These are phyloP conservation scores for Pangasius sanitwongsei DNA, from an alignment of 2,797 vertebrate species.

Conservation along the genomic window DNA sequence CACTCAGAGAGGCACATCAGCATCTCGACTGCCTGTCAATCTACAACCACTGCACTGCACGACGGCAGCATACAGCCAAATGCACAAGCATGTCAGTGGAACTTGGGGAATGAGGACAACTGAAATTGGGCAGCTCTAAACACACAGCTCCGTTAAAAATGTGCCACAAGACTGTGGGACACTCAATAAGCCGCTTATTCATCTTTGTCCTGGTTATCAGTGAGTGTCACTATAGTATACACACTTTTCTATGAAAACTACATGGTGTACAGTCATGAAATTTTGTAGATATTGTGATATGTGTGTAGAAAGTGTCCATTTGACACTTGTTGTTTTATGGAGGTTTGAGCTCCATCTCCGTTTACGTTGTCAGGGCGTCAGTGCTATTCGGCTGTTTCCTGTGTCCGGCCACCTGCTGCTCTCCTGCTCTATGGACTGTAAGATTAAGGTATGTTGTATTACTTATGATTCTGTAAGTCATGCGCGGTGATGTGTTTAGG, in stretches of 20 bases:
- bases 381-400: constrained; percentile 93
- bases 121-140: not conserved
- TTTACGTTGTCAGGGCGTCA: constrained; percentile 85
- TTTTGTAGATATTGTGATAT: not conserved
- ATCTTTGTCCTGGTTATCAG: not conserved
- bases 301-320: not conserved
- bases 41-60: no score
- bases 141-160: not conserved
- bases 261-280: not conserved
- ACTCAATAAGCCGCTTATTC: not conserved
- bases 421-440: constrained; percentile 97
- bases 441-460: constrained; percentile 88
- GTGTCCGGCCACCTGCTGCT: constrained; percentile 91
- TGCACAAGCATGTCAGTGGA: not conserved
- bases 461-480: not conserved
- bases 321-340: not conserved
- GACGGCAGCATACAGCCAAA: not conserved
- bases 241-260: not conserved
- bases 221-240: not conserved
- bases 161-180: not conserved
- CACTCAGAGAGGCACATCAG: not conserved
- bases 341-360: not conserved
- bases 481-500: not conserved
- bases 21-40: no score
- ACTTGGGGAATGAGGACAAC: not conserved